Evolutionary conservation across 2,888 invertebrate species (phyloP), one percentile per base, ranked within the genome.

Genomic region (Heteromurus nitidus): DNA sequence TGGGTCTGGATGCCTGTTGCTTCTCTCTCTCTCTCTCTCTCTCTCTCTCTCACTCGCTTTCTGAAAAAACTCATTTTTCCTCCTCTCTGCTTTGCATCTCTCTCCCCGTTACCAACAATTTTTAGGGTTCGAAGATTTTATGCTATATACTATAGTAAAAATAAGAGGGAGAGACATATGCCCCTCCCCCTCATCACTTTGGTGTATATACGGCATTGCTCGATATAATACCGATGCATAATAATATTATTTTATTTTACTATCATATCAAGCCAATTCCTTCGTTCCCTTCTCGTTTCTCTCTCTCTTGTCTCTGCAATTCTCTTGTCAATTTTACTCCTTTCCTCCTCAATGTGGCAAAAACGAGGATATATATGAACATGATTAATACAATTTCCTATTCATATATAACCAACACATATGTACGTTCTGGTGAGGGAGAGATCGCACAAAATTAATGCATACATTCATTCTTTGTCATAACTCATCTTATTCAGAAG

Each of bases 1-100:
- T 24, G 24, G 11, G 26, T 60, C 58, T 68, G 62, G 55, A 70
- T 79, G 70, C 70, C 79, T 72, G 79, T 80, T 72, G 79, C 79
- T 80, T 50, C 53, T 65, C 44, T 47, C 62, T 62, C 30, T 60
- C 62, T 62, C 62, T 62, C 5, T 70, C 44, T 36, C 36, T 42
- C n/a, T 50, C 50, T 50, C 47, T 16, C 47, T 47, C n/a, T 16
- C n/a, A 47, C n/a, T 36, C 5, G 13, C 36, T 36, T 47, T 3
- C 47, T 47, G 16, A 11, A 50, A 50, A 5, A 7, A 50, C 20
- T 11, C 28, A 26, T 60, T 24, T 16, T 60, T 28, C 16, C 18
- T 30, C 5, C 30, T 62, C 30, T 62, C 18, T 30, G 16, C 64
- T 42, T 62, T 18, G 3, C 5, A 11, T 7, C 53, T 31, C 18